These are phyloP conservation scores for Zoanthus sansibaricus DNA, from an alignment of 92 coral and sea anemone genomes.

Conservation along the genomic window DNA sequence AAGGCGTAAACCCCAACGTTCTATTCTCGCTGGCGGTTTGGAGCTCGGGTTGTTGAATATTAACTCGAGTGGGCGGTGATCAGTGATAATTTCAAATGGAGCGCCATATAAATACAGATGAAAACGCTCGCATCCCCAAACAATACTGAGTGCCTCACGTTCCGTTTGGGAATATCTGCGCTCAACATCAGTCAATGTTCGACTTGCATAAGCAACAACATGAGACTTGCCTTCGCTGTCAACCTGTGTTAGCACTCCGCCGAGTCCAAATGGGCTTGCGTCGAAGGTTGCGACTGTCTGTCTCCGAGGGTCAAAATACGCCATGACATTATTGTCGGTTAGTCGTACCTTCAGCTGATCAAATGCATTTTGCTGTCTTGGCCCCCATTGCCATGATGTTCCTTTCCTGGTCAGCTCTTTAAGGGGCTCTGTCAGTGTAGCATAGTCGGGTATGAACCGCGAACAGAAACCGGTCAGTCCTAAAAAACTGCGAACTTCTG, in stretches of 20 bases:
- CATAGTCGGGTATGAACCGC: slow-evolving; percentile 45
- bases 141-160: slow-evolving; percentile 54
- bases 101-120: slow-evolving; percentile 49
- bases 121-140: slow-evolving; percentile 53
- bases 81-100: slow-evolving; percentile 41
- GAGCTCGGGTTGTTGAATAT: slow-evolving; percentile 24
- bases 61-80: slow-evolving; percentile 23
- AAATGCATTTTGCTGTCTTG: slow-evolving; percentile 35
- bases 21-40: slow-evolving; percentile 8
- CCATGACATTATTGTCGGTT: slow-evolving; percentile 27
- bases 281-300: slow-evolving; percentile 42
- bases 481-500: slow-evolving; percentile 53
- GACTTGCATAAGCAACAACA: slow-evolving; percentile 56
- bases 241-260: slow-evolving; percentile 44
- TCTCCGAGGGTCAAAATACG: slow-evolving; percentile 41
- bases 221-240: slow-evolving; percentile 38
- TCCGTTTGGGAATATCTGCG: slow-evolving; percentile 61
- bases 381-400: slow-evolving; percentile 45
- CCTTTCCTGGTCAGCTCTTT: slow-evolving; percentile 22
- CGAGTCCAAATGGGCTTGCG: slow-evolving; percentile 60
- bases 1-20: slow-evolving; percentile 24
- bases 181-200: slow-evolving; percentile 51
- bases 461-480: slow-evolving; percentile 59
- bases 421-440: slow-evolving; percentile 39
- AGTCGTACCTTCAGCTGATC: slow-evolving; percentile 38